Base-by-base conservation (phyloP, 2,113 vertebrate genomes). In the Odocoileus virginianus region DNA sequence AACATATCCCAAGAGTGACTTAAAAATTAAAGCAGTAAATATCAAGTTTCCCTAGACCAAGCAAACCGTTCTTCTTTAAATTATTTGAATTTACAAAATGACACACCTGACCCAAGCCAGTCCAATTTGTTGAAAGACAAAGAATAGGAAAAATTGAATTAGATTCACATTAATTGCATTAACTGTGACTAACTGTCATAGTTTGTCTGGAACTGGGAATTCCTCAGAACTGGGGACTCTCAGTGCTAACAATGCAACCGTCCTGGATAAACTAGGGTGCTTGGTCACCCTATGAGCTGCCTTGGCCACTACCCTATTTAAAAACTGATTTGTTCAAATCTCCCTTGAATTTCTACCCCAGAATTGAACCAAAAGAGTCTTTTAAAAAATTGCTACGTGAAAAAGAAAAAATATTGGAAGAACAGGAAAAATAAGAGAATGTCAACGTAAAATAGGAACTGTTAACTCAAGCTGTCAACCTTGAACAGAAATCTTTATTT, bases 401-500 rank as follows among this genome's bases (percentile, higher is more conserved):
- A 95, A 30, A 81, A 61, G 84, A 88, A 45, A 88, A 81, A 45
- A 47, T 6, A 6, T 55, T 19, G 0, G 93, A 83, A 21, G 64
- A 85, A 36, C 10, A 40, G 14, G 21, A 4, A 52, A 57, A 93
- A 74, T 7, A 78, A 74, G 16, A 76, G 12, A 40, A 14, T 25
- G 81, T 89, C 30, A 54, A 50, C 67, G 43, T 74, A 33, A 94
- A 92, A 55, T 28, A 74, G n/a, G 47, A 91, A 87, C 67, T 58
- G 27, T 71, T 95, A 94, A 54, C 33, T 58, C 10, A 95, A 92
- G 54, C 74, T 88, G 50, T 92, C 52, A 87, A 54, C 85, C 64
- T 94, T 45, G n/a, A 93, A 93, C 81, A 23, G 23, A 86, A 74
- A 60, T 84, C 14, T 86, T 82, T 95, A 96, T 98, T 96, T 57